Conservation (phyloP, 2,888 invertebrate genomes). For the Dryococelus australis region DNA sequence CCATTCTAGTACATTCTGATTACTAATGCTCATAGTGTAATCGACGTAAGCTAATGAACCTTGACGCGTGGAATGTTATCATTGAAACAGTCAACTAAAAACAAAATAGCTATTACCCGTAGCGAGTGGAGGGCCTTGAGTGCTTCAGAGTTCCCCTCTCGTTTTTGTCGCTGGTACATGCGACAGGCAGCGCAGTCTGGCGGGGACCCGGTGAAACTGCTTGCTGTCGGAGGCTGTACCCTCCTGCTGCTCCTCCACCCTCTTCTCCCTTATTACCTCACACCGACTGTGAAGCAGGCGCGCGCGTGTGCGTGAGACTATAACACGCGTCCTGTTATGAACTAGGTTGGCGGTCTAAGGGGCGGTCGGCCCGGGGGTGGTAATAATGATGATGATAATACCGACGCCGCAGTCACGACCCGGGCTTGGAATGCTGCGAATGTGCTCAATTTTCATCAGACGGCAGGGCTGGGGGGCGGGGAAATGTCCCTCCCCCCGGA, state of each 20-base stretch:
- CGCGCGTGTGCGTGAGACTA: constrained; percentile 3
- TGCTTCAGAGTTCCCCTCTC: no score
- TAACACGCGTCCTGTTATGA: constrained; percentile 31
- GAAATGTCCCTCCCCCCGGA: not conserved
- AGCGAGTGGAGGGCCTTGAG: no score
- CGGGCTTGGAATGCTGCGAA: constrained; percentile 41
- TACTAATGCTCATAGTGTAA: no score
- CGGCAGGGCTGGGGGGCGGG: constrained; percentile 32
- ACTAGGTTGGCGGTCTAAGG: not conserved
- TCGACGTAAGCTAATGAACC: no score
- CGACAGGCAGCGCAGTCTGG: no score
- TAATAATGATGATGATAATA: constrained; percentile 27
- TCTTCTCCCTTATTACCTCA: constrained; percentile 26
- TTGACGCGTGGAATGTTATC: no score
- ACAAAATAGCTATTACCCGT: no score
- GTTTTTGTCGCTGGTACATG: no score
- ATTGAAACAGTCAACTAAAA: no score
- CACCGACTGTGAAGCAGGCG: not conserved
- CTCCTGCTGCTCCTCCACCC: not conserved
- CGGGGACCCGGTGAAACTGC: no score
- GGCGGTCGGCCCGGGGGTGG: not conserved
- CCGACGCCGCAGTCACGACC: not conserved
- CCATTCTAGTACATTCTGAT: no score
- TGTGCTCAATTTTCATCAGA: constrained; percentile 46
- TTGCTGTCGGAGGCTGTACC: no score